Evolutionary conservation across 2,113 vertebrate species (phyloP).

Genomic region (Eptesicus fuscus): DNA sequence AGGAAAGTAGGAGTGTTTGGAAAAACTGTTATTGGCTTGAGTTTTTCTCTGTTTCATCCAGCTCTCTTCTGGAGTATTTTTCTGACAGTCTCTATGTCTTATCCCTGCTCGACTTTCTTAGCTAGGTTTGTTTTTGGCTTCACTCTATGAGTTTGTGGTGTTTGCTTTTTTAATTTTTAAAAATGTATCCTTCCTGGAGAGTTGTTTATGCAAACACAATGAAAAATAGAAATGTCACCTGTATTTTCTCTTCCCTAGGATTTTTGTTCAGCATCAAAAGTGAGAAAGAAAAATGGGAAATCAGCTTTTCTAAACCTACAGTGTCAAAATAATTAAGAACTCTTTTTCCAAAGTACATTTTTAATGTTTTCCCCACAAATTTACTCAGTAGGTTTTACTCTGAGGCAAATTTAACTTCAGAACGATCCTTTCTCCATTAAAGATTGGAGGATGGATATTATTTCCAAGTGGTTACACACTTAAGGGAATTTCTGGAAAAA

Average conservation of each 20-base stretch:
- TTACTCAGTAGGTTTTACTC: constrained; percentile 70
- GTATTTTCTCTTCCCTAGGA: constrained; percentile 64
- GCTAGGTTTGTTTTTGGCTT: constrained; percentile 49
- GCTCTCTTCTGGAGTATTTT: constrained; percentile 45
- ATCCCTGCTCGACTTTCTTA: constrained; percentile 68
- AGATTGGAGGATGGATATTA: constrained; percentile 29
- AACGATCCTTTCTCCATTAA: constrained; percentile 56
- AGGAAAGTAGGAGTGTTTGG: background rate
- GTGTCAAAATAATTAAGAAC: constrained; percentile 71
- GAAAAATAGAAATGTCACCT: constrained; percentile 76
- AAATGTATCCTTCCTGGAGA: constrained; percentile 59
- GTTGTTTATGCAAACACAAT: constrained; percentile 71
- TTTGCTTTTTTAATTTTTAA: constrained; percentile 75
- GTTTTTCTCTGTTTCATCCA: constrained; percentile 45
- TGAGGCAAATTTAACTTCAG: constrained; percentile 66
- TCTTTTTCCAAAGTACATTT: constrained; percentile 75
- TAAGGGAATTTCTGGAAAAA: constrained; percentile 48
- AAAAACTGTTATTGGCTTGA: background rate
- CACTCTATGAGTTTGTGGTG: constrained; percentile 67
- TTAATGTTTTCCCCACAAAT: constrained; percentile 67
- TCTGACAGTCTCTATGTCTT: constrained; percentile 44
- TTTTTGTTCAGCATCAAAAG: constrained; percentile 70
- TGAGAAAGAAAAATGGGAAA: constrained; percentile 69
- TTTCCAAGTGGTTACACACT: constrained; percentile 39
- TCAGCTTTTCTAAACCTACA: constrained; percentile 64